Base-by-base conservation (phyloP, 2,113 vertebrate species). In the Solea senegalensis region DNA sequence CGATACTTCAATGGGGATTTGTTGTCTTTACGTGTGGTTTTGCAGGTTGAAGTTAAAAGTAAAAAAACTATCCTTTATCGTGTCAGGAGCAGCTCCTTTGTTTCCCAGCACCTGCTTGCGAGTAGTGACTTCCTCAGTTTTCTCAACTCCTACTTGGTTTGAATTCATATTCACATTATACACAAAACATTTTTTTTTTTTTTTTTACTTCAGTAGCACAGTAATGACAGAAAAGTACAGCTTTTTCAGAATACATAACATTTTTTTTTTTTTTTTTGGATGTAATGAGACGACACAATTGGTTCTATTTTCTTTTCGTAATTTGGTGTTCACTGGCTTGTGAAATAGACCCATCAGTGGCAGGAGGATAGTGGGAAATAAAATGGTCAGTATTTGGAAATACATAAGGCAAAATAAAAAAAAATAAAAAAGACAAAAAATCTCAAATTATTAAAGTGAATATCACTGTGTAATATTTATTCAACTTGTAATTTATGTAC, bases 401-500 rank as follows among this genome's bases (percentile, higher is more conserved):
- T 90, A 88, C 87, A 80, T 85, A 92, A 85, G 86, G 79, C 76
- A 80, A 89, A 85, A 48, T 48, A 10, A 48, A 12, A 83, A 88
- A 89, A 86, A 78, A 74, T 89, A 94, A 89, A 93, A 92, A 90
- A 83, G 82, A 79, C 56, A 93, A 92, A 94, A 96, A 92, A 95
- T 94, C 95, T 96, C 95, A 95, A 96, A 97, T 97, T 97, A 96
- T 97, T 95, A 95, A 94, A 96, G 96, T 96, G 97, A 98, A 95
- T 96, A 97, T 98, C 95, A 95, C 96, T 98, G 96, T 98, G 97
- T 96, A 94, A 97, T 99, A 98, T 98, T 99, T 98, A 99, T 99
- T 98, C 98, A 95, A 97, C 95, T 92, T 98, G 96, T 98, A 98
- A 98, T 98, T 99, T 98, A 98, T 99, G 97, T 98, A 98, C 97